A percentile compares a stretch with the other conserved stretches of the same genome.
Conservation (phyloP, 1,140 invertebrate genomes). For the Nixonia krombeini region DNA sequence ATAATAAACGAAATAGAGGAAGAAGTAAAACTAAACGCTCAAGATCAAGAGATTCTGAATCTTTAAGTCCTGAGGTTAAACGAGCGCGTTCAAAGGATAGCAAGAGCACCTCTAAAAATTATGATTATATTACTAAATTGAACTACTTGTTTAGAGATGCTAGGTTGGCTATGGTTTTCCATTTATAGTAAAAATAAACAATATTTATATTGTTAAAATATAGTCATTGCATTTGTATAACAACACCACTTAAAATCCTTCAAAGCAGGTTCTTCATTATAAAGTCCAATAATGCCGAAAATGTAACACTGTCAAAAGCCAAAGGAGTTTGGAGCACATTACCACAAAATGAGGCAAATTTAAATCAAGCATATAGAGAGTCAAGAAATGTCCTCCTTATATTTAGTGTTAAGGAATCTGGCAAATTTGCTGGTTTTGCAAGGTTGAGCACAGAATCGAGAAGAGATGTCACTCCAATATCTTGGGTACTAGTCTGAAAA, state of each 20-base stretch:
- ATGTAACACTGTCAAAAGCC: slow-evolving; percentile 93
- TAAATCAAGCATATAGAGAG: slow-evolving; percentile 94
- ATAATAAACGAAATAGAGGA: slow-evolving; percentile 71
- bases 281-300: slow-evolving; percentile 98
- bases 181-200: too few species aligned
- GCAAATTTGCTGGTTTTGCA: slow-evolving; percentile 94
- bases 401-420: slow-evolving; percentile 98
- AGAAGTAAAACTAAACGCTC: slow-evolving; percentile 59
- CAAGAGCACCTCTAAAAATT: slow-evolving; percentile 75
- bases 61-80: slow-evolving; percentile 68
- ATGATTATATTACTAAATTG: slow-evolving; percentile 90
- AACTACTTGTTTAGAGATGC: slow-evolving; percentile 96
- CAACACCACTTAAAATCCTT: too few species aligned
- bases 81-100: slow-evolving; percentile 72
- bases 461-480: slow-evolving; percentile 89
- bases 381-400: slow-evolving; percentile 95
- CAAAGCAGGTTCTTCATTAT: slow-evolving; percentile 89
- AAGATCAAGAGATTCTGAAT: slow-evolving; percentile 66
- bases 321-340: slow-evolving; percentile 98
- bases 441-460: slow-evolving; percentile 89
- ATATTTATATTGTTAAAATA: slow-evolving; percentile 1
- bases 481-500: slow-evolving; percentile 81
- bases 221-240: background rate
- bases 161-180: too few species aligned
- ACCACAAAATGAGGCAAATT: slow-evolving; percentile 95